Base-by-base conservation (phyloP, 2,888 invertebrate genomes). In the Pollenia angustigena region DNA sequence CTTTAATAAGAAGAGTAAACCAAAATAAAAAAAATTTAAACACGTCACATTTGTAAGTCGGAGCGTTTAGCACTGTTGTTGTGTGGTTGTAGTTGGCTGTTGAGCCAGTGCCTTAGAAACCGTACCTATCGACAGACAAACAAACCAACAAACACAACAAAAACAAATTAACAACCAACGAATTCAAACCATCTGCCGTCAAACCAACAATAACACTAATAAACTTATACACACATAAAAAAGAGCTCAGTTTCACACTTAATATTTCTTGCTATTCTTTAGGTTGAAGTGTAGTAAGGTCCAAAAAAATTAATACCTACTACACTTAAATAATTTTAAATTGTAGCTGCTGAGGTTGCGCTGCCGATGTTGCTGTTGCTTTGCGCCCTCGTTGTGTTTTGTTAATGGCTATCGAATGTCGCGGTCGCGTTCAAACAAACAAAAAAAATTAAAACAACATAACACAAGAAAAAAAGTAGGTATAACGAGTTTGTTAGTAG, bases 1-100 rank as follows among this genome's bases (percentile, higher is more conserved):
- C 32, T 32, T 74, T 68, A 23, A 12, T 56, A 23, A 23, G 11
- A 56, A 56, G 7, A 71, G 32, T 14, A 69, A 80, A n/a, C 62
- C 44, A 16, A 72, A 80, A 80, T 44, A 58, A 66, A 81, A 78
- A 83, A 23, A 66, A 66, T 2, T 23, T 23, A 87, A 81, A 87
- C 87, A 87, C 84, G 87, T 87, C 87, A 87, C 87, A 78, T 87
- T 87, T 84, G 76, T 81, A 81, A 84, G 81, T 84, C 87, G 87
- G 84, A 87, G 74, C 87, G 81, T 84, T 87, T 84, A 84, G 87
- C 84, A 87, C 87, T 87, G 84, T 81, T 86, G 86, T 83, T 84
- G 81, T 83, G 83, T 87, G 76, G 76, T 83, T 87, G 86, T 87
- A 84, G 76, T 81, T 84, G 32, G 76, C 60, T 87, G 54, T 74